phyloP scores from a whole-genome alignment of 2,113 vertebrate species.

The Todiramphus chloris region DNA sequence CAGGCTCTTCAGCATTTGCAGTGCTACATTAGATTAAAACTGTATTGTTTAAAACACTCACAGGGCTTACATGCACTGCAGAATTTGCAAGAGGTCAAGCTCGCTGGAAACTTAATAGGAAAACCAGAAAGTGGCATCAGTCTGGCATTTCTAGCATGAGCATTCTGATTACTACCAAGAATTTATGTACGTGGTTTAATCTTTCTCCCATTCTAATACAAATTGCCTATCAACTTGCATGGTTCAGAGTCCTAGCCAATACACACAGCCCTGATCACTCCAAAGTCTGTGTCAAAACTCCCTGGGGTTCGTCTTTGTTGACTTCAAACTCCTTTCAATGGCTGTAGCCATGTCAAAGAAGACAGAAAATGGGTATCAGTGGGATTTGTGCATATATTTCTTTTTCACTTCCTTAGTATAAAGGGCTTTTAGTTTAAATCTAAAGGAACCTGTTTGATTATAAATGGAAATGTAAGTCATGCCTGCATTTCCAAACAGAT shows the following conservation, averaged over 20 bases:
- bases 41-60: slow-evolving; percentile 40
- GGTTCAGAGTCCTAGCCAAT: not conserved
- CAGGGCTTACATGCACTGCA: slow-evolving; percentile 78
- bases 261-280: not conserved
- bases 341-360: not conserved
- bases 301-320: not conserved
- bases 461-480: not conserved
- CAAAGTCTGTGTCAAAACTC: not conserved
- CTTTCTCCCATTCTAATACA: not conserved
- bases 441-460: not conserved
- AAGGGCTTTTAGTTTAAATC: not conserved
- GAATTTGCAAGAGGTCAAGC: slow-evolving; percentile 85
- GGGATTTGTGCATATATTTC: not conserved
- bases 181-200: not conserved
- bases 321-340: not conserved
- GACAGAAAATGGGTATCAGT: not conserved
- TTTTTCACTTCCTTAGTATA: not conserved
- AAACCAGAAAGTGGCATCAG: slow-evolving; percentile 74
- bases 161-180: not conserved
- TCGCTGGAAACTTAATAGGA: slow-evolving; percentile 81
- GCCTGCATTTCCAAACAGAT: not conserved
- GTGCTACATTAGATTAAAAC: slow-evolving; percentile 40
- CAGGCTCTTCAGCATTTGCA: slow-evolving; percentile 12
- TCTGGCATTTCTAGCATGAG: not conserved
- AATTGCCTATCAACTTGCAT: not conserved